Base-by-base conservation (phyloP, 2,797 vertebrate species). In the Melanotaenia nigrans region DNA sequence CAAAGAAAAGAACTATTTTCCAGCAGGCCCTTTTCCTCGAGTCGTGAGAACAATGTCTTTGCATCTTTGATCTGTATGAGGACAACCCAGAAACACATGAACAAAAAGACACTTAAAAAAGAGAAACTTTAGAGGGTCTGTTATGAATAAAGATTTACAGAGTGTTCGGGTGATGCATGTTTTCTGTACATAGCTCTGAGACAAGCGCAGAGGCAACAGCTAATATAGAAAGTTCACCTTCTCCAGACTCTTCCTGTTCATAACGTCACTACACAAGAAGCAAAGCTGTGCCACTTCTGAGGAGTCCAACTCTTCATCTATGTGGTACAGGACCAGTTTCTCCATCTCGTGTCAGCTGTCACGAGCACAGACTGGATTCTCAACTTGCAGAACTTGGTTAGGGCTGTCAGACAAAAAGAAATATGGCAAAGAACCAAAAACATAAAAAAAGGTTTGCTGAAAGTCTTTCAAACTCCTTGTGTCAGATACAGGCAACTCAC, bases 221-320 rank as follows among this genome's bases (percentile, higher is more conserved):
- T 28, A 30, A 5, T 30, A 2, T 8, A 35, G 4, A 0, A 5
- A 1, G 2, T 88, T 90, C 49, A 94, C 92, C 9, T 6, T 71
- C 66, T 95, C 91, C 40, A 93, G 71, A 0, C 74, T 80, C 79
- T 87, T 95, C 64, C 28, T 90, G 13, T 57, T 68, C 53, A 95
- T 33, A 1, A 89, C 3, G 51, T 94, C 92, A 1, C 20, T 57
- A 73, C 94, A 95, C 74, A 95, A 74, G 81, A 95, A 95, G 85
- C 94, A 89, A 35, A 95, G 90, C 0, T 74, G 81, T 2, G 75
- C 88, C 11, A 94, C 92, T 20, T 95, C 94, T 3, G 20, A 33
- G 10, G 91, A 90, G 0, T 20, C 82, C 58, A 95, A 83, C 13
- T 79, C 71, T 49, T 94, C 88, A 0, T 92, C 89, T 13, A 95